Evolutionary conservation across 2,113 vertebrate genomes (phyloP), one percentile per base, ranked within the genome.

Genomic region (Lota lota): DNA sequence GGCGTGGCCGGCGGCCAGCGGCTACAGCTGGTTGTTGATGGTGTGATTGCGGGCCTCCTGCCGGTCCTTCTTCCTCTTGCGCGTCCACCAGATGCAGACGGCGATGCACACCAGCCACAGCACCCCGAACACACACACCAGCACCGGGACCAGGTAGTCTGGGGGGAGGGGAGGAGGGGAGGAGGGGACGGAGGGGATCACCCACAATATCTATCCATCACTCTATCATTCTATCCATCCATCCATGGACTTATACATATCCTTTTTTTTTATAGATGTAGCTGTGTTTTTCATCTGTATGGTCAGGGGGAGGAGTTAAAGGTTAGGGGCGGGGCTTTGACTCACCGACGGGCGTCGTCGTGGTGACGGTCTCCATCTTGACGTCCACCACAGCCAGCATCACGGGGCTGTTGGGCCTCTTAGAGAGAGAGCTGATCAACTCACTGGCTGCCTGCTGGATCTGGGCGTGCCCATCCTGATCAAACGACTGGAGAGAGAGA

Each of bases 21-120:
- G 93, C 0, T 94, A 94, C 91, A 95, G 94, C 81, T 94, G 95
- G 90, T 99, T 98, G 90, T 98, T 99, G 79, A 93, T 80, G 50
- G 91, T 90, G 22, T 93, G 92, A 58, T 96, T 95, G 67, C 90
- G 90, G 0, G 93, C 87, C 85, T 95, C 88, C 83, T 95, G 93
- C 21, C 94, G 86, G 75, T 93, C 94, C 95, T 97, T 97, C 93
- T 95, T 94, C 73, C 96, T 93, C 76, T 96, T 97, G 61, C 94
- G 92, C 2, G 91, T 96, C 96, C 96, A 98, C 93, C 95, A 97
- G 10, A 97, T 87, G 0, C 95, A 98, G 54, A 97, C 85, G 16
- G 90, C 92, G 61, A 94, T 92, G 50, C 97, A 98, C 69, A 92
- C 92, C 83, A 96, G 85, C 92, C 96, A 98, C 11, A 98, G 92